Evolutionary conservation across 53 echinoderm and acorn worm genomes (phyloP), one percentile per base, ranked within the genome.

Genomic region (Apostichopus leukothele): DNA sequence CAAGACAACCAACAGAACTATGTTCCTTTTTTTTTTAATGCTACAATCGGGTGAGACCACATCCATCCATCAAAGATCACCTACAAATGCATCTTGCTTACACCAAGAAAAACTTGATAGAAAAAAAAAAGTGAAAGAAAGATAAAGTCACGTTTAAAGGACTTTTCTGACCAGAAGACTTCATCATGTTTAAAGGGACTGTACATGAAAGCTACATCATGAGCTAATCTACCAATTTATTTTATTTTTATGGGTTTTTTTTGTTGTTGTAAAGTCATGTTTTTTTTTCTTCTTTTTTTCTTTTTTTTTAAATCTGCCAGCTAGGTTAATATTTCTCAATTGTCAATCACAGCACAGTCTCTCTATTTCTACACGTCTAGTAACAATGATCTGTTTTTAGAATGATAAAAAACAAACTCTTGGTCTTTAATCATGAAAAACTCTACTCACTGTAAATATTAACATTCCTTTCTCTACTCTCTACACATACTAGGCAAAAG

Each of bases 1-100:
- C 81, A 81, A 81, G 59, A 59, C 81, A 81, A 71, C 71, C 71
- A 18, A 71, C 71, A 71, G 16, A n/a, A 71, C 71, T 18, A 71
- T 71, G 71, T 71, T 71, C 71, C 71, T 71, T 71, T 71, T 71
- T 13, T 39, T 39, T 39, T 39, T 1, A 27, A 71, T 16, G 71
- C 71, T 71, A 71, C 71, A n/a, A 71, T n/a, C 18, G 71, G 71
- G 13, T 6, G 39, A 39, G 39, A 16, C 18, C 20, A 19, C 71
- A 71, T 25, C 25, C 25, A 25, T 19, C 71, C 6, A 71, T 71
- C 71, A 6, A 19, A 71, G 71, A 71, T 71, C 20, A 18, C 71
- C 71, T n/a, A 71, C 18, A 71, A 71, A 71, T 71, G 71, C 71
- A 71, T 71, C 71, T n/a, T 18, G 20, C 18, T 71, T n/a, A 71